Evolutionary conservation across 2,888 invertebrate species (phyloP), one percentile per base, ranked within the genome.

Genomic region (Odontomyia ornata): DNA sequence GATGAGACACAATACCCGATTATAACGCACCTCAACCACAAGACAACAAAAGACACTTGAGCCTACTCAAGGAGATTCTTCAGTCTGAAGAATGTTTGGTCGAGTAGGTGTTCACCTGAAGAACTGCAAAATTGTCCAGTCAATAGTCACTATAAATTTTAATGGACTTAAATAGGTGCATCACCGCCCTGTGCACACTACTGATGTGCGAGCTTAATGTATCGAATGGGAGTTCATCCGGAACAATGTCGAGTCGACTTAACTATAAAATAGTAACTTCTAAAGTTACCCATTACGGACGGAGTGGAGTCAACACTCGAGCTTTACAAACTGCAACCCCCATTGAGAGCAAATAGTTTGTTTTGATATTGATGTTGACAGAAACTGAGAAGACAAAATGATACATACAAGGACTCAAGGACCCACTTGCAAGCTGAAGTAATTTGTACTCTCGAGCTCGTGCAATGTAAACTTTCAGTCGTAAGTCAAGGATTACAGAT

Each of bases 81-180:
- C 15, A 46, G 46, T 21, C 18, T 28, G 30, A 64, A 65, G 36
- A 25, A 65, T 18, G n/a, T n/a, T 65, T 65, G 2, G 15, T 9
- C 18, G 27, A 15, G 47, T 47, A 9, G 67, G 67, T 43, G 67
- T 21, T 67, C 11, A 13, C 46, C 18, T 36, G 47, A 18, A 47
- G 69, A 69, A 69, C 18, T 27, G 65, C 25, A 18, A 18, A 65
- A 46, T 27, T 46, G 69, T 69, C 69, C 69, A 69, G 69, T 69
- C 46, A 69, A 52, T 67, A 67, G 67, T 13, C 46, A 47, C 25
- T 13, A 47, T 69, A 46, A 46, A 52, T 47, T 69, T 27, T 69
- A 69, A 69, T 69, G 69, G 69, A 15, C 46, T 47, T 47, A 30
- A 36, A 36, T 36, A 18, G 65, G 57, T 60, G 25, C 25, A 25